Evolutionary conservation across 2,888 invertebrate genomes (phyloP), one percentile per base, ranked within the genome.

Genomic region (Mimas tiliae): DNA sequence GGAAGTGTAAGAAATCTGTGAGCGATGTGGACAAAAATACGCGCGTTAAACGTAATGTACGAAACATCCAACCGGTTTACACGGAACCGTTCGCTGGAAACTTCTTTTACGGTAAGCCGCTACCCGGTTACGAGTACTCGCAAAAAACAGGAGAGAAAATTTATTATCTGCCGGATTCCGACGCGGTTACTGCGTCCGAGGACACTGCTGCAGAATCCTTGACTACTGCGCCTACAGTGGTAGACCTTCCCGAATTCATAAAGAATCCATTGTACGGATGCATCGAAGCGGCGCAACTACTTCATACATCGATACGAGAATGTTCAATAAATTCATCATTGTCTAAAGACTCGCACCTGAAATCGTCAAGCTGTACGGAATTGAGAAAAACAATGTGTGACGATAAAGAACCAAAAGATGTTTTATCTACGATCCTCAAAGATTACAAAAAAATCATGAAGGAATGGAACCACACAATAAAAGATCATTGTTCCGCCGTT

Each of bases 371-470:
- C 72, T 93, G 93, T 71, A 89, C 91, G 6, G 93, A 93, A 73
- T 75, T 93, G 63, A 83, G 88, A 72, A 80, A 88, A 66, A 89
- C 91, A 3, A 89, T 90, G 87, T 80, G 77, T 62, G 84, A 81
- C 68, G 82, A 76, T 71, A 83, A 83, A 67, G 76, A 79, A 58
- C 67, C 85, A 6, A 84, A 82, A 62, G 85, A 90, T 65, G 74
- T 93, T 11, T 74, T 89, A 52, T 72, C 82, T 21, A 87, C 75
- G 52, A 89, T 94, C 66, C 79, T 92, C 1, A 89, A 83, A 67
- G 94, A 94, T 77, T 94, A 94, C 70, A 91, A 91, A 79, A 85
- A 84, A 68, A 91, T 92, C 73, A 94, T 94, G 93, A 91, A 88
- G 64, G 90, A 93, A 74, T 94, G 94, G 94, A 94, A 94, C 70